A percentile compares a stretch with the other conserved stretches of the same genome.
Conservation (phyloP, 2,888 invertebrate genomes). For the Sepiola atlantica region DNA sequence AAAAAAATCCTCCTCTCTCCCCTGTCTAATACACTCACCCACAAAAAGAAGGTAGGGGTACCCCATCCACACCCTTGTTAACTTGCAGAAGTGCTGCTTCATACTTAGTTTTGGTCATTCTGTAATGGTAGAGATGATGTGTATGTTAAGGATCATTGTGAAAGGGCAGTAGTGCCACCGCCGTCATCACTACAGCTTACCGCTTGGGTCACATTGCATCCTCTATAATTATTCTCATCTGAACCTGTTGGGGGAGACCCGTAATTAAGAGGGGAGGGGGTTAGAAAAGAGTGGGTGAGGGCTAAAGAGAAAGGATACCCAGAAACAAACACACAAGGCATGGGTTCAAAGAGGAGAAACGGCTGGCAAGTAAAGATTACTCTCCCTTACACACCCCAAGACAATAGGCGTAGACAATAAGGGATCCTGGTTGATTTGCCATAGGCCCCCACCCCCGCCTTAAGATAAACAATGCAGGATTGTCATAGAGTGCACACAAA, state of each 20-base stretch:
- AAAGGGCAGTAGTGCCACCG: not conserved
- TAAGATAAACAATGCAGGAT: not conserved
- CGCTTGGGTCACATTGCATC: not conserved
- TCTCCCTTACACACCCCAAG: not conserved
- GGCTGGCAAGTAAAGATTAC: not conserved
- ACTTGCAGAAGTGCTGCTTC: not conserved
- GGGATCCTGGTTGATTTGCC: not conserved
- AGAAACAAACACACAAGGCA: not conserved
- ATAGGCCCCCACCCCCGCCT: not conserved
- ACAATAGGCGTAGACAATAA: not conserved
- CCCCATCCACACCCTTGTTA: not conserved
- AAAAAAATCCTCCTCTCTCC: not conserved
- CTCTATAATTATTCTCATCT: slow-evolving; percentile 8
- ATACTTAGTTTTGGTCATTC: not conserved
- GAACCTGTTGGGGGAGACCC: slow-evolving; percentile 22
- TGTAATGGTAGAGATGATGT: not conserved
- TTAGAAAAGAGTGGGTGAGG: not conserved
- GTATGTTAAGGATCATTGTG: not conserved
- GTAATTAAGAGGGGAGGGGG: not conserved
- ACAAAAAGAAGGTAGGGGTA: not conserved
- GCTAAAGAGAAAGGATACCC: not conserved
- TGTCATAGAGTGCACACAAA: not conserved
- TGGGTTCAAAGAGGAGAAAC: not conserved
- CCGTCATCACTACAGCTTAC: not conserved
- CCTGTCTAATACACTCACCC: not conserved